phyloP scores from a whole-genome alignment of 92 coral and sea anemone genomes.

The Chrysogorgia sp. region DNA sequence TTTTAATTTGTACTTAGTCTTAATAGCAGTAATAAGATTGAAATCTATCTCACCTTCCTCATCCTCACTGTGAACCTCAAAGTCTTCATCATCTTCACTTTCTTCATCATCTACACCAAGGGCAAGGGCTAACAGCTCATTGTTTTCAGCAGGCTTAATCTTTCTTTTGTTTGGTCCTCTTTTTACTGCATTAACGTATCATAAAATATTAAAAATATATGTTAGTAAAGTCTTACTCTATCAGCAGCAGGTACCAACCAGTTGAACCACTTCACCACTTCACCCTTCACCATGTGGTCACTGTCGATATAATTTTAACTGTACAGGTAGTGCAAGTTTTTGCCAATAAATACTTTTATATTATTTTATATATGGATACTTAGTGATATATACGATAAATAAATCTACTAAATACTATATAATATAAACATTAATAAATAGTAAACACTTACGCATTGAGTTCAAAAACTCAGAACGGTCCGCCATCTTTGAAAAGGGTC shows the following conservation, averaged over 20 bases:
- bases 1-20: no score
- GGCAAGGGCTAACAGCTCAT: constrained; percentile 85
- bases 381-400: no score
- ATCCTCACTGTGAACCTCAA: constrained; percentile 77
- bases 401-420: not conserved
- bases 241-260: not conserved
- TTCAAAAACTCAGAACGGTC: constrained; percentile 83
- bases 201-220: not conserved
- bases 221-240: not conserved
- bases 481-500: constrained; percentile 79
- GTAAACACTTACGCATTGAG: constrained; percentile 89
- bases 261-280: no score
- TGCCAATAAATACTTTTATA: no score
- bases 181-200: constrained; percentile 59
- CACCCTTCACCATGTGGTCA: no score
- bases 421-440: not conserved
- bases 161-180: constrained; percentile 97
- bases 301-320: no score
- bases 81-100: constrained; percentile 80
- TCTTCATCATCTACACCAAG: constrained; percentile 88
- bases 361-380: no score
- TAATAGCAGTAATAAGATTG: no score
- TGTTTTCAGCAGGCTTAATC: constrained; percentile 97
- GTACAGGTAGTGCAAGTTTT: no score
- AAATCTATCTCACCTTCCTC: constrained; percentile 41